Base-by-base conservation (phyloP, 2,113 vertebrate species). In the Phyllopteryx taeniolatus region DNA sequence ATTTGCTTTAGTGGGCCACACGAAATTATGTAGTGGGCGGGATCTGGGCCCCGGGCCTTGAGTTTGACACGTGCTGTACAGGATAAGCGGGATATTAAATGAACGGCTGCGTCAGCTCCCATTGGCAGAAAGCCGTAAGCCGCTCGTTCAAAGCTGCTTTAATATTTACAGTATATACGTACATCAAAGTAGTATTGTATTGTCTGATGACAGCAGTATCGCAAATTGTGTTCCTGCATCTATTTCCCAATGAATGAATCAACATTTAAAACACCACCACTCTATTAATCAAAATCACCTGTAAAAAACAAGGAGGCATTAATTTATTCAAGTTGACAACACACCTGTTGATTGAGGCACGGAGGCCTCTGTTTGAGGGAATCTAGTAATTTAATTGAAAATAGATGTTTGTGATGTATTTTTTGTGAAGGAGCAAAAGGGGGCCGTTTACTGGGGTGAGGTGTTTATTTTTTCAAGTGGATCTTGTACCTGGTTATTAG, bases 61-160 rank as follows among this genome's bases (percentile, higher is more conserved):
- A 35, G 5, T 35, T 61, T 59, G 56, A 59, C 22, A 59, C 11
- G 4, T 56, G 9, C 56, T 31, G 56, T 54, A 17, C 2, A 14
- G 39, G 39, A n/a, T 43, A 64, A 65, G 63, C 20, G 5, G 39
- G 42, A 65, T 65, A 27, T 46, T 2, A 7, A 8, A 64, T 19
- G 19, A 43, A 46, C 2, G 8, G 11, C 63, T 67, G 6, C 27
- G 43, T 63, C 8, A 20, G 64, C 31, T 35, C 51, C 43, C 33
- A 66, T 22, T 42, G 53, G 62, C 65, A 44, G 77, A 20, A 33
- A 68, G 19, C 14, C 5, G 31, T 65, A 33, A 73, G 43, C 72
- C 57, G 5, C 46, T 73, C 13, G 33, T 8, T 61, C 47, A 59
- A 61, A 42, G 43, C 71, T 61, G 56, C 61, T 47, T 13, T 27